Evolutionary conservation across 1,140 invertebrate species (phyloP).

Genomic region (Tetragonula clypearis): DNA sequence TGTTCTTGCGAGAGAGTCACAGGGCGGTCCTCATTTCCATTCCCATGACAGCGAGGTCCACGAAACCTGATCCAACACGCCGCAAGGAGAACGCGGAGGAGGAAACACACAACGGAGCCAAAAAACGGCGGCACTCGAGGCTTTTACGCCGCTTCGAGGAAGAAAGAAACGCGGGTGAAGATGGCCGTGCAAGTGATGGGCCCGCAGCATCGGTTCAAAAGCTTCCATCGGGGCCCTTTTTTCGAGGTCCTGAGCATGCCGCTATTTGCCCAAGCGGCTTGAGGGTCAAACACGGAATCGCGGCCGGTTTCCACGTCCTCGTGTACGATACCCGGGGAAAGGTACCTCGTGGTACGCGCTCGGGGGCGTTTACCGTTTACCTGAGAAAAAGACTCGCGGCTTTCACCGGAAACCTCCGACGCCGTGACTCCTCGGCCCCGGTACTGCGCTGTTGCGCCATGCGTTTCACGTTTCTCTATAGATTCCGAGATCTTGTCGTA

Average conservation of each 20-base stretch:
- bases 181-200: slow-evolving; percentile 28
- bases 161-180: slow-evolving; percentile 3
- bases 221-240: slow-evolving; percentile 57
- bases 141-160: slow-evolving; percentile 40
- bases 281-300: slow-evolving; percentile 74
- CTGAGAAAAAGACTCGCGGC: slow-evolving; percentile 43
- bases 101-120: slow-evolving; percentile 22
- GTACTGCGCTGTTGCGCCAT: not conserved
- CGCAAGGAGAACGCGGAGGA: not conserved
- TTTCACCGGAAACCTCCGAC: slow-evolving; percentile 40
- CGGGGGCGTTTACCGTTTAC: slow-evolving; percentile 51
- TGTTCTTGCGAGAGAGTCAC: not conserved
- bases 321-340: slow-evolving; percentile 42
- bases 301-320: slow-evolving; percentile 59
- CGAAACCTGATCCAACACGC: slow-evolving; percentile 5
- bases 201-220: not conserved
- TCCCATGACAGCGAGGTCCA: not conserved
- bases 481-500: too few relatives aligned
- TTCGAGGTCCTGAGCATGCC: slow-evolving; percentile 74
- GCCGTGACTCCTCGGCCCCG: slow-evolving; percentile 10
- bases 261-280: slow-evolving; percentile 72
- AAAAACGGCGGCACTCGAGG: slow-evolving; percentile 34
- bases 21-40: slow-evolving; percentile 11
- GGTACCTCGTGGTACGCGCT: slow-evolving; percentile 4
- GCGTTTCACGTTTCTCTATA: not conserved